Evolutionary conservation across 35 echinoderm and acorn worm species (phyloP).

Genomic region (Ophioderma brevispina): DNA sequence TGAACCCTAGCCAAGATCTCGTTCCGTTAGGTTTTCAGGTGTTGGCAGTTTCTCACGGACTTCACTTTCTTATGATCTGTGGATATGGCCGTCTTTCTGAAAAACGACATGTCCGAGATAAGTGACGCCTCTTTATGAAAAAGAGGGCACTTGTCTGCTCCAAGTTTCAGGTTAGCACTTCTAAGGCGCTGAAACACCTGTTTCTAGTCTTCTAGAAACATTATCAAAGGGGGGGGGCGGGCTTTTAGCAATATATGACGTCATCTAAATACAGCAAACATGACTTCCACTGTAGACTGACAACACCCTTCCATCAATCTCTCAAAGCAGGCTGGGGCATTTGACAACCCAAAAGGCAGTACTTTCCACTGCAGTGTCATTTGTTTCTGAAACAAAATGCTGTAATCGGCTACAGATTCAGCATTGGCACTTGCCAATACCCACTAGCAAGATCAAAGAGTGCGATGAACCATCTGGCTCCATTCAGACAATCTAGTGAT

Average conservation of each 20-base stretch:
- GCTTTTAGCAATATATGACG: too few relatives aligned
- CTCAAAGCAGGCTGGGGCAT: not conserved
- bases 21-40: slow-evolving; percentile 40
- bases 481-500: not conserved
- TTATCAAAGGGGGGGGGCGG: not conserved
- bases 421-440: slow-evolving; percentile 6
- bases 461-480: not conserved
- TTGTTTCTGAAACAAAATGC: not conserved
- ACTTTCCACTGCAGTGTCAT: not conserved
- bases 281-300: not conserved
- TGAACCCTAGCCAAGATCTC: slow-evolving; percentile 58
- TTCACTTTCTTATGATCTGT: slow-evolving; percentile 38
- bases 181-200: not conserved
- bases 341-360: slow-evolving; percentile 12
- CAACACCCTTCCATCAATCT: not conserved
- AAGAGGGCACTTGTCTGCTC: not conserved
- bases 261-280: not conserved
- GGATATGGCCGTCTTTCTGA: not conserved
- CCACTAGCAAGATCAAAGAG: not conserved
- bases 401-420: not conserved
- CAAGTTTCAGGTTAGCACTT: not conserved
- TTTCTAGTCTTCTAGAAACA: not conserved
- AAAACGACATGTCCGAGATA: slow-evolving; percentile 47
- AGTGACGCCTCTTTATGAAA: slow-evolving; percentile 13
- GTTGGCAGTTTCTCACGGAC: slow-evolving; percentile 41